A percentile compares a stretch with the other conserved stretches of the same genome.
These are phyloP conservation scores for Gymnothorax javanicus DNA, from an alignment of 2,797 vertebrate species.

Conservation along the genomic window DNA sequence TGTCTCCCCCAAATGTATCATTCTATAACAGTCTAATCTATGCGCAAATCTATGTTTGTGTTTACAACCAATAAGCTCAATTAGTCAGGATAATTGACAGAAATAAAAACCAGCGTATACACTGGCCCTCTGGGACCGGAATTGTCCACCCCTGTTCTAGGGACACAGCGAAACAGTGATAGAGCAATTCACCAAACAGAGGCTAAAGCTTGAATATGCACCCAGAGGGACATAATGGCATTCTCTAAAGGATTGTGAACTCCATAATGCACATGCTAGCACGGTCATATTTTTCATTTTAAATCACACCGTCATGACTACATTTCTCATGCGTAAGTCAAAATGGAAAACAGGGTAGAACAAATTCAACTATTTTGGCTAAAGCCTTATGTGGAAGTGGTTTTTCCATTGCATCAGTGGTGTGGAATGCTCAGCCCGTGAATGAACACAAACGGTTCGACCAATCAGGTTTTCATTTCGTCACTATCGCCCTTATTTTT, in stretches of 20 bases:
- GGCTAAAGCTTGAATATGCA: neutral
- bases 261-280: neutral
- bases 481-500: neutral
- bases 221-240: neutral
- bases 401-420: neutral
- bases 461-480: neutral
- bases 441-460: conserved; percentile 10
- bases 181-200: neutral
- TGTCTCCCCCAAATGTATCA: too few relatives aligned
- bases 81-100: too few relatives aligned
- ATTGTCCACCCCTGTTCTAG: neutral
- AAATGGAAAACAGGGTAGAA: neutral
- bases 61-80: too few relatives aligned
- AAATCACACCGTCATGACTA: neutral
- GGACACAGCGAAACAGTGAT: neutral
- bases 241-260: neutral
- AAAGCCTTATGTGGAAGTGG: neutral
- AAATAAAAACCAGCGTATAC: too few relatives aligned
- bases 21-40: too few relatives aligned
- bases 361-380: neutral
- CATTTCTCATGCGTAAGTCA: neutral
- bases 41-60: too few relatives aligned
- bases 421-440: conserved; percentile 13
- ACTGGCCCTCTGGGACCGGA: too few relatives aligned
- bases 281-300: neutral